Conservation (phyloP, 1,140 invertebrate species). For the Megalonaias nervosa region DNA sequence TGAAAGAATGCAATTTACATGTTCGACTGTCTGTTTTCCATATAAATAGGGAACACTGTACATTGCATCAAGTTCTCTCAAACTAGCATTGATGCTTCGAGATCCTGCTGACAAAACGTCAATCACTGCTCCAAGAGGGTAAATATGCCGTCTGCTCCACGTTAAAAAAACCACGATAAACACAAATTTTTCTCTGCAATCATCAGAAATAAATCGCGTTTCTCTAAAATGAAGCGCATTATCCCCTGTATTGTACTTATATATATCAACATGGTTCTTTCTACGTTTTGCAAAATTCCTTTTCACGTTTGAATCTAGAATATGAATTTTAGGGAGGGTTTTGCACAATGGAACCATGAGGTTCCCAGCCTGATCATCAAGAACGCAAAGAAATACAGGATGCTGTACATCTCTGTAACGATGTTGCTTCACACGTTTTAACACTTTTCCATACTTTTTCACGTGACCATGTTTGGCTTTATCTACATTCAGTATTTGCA, state of each 20-base stretch:
- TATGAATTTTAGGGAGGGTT: conserved; percentile 61
- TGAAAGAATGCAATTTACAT: conserved; percentile 7
- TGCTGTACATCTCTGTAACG: conserved; percentile 33
- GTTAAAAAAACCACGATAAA: conserved; percentile 22
- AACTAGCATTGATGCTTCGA: conserved; percentile 9
- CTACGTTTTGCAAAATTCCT: conserved; percentile 10
- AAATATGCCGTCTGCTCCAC: conserved; percentile 27
- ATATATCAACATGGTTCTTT: conserved; percentile 22
- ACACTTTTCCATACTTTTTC: conserved; percentile 45
- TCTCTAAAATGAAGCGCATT: conserved; percentile 1
- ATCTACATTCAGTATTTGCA: conserved; percentile 47
- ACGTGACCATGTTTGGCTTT: conserved; percentile 5
- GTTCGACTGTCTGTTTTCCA: conserved; percentile 12
- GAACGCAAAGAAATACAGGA: conserved; percentile 56
- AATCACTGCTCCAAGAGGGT: conserved; percentile 30
- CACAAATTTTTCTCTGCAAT: conserved; percentile 3
- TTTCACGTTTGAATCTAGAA: conserved; percentile 29
- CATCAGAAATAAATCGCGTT: conserved; percentile 10
- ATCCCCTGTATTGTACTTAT: conserved; percentile 17
- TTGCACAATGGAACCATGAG: conserved; percentile 61
- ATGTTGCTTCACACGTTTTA: conserved; percentile 46
- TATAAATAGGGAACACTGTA: conserved; percentile 30
- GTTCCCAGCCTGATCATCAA: conserved; percentile 47
- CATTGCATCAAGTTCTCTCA: conserved; percentile 14
- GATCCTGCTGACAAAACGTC: conserved; percentile 6